Evolutionary conservation across 1,140 invertebrate species (phyloP), one percentile per base, ranked within the genome.

Genomic region (Nylanderia fulva): DNA sequence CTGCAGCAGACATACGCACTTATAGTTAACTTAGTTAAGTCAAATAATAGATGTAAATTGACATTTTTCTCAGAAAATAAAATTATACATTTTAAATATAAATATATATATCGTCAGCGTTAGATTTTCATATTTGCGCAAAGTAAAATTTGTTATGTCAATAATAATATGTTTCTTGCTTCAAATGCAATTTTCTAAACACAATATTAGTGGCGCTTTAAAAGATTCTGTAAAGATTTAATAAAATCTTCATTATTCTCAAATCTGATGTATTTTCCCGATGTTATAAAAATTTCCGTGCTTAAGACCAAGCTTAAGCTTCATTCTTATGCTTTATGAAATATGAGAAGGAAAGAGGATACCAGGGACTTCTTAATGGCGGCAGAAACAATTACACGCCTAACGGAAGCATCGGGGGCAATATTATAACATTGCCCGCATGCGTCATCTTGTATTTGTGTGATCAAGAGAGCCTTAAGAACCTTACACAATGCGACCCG

Each of bases 351-450:
- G 2, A 18, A 61, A 61, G 1, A 60, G 24, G 7, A 45, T 48
- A 33, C 15, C 36, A n/a, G n/a, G n/a, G n/a, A n/a, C 15, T 71
- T 11, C 63, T 84, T 88, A 80, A 88, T 48, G 61, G 29, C 58
- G 27, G 24, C 13, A 61, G 79, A 75, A 89, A 89, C 58, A 56
- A 64, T 77, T 64, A 64, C n/a, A n/a, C 8, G 56, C 42, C 52
- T 68, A 86, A 89, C 72, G 52, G 60, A 77, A 74, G 88, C 63
- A 80, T 86, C 68, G 77, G 63, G 79, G 69, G 74, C 79, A 74
- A 88, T 66, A 84, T 88, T 89, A 85, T 89, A 42, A 60, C 45
- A 71, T 64, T 75, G 7, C 88, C 86, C 86, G 86, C 84, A 88
- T 88, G 21, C 63, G 7, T 82, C 54, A 60, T 39, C 85, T 86